These are phyloP conservation scores for Daboia siamensis DNA, from an alignment of 2,113 vertebrate genomes.

Conservation along the genomic window DNA sequence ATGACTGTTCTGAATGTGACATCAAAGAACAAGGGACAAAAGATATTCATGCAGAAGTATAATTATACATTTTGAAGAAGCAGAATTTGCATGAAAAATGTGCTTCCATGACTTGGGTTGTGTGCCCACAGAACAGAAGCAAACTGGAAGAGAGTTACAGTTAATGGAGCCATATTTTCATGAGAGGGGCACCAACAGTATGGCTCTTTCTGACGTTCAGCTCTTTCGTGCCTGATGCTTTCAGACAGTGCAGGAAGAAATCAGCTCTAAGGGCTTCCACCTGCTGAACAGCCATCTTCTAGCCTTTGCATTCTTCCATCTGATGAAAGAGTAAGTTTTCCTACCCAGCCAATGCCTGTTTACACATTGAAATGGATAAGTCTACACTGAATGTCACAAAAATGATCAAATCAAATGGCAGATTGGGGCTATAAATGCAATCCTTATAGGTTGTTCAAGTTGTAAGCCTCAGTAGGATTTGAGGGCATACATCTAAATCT, in stretches of 20 bases:
- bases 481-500: background rate
- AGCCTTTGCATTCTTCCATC: background rate
- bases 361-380: background rate
- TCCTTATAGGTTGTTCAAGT: background rate
- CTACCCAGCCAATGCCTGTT: background rate
- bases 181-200: background rate
- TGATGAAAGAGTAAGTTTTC: background rate
- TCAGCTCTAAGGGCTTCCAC: background rate
- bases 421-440: background rate
- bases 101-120: background rate
- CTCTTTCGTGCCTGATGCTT: background rate
- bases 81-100: background rate
- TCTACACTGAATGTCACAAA: background rate
- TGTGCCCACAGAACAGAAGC: background rate
- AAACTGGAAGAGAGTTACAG: background rate
- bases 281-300: background rate
- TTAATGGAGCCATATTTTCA: background rate
- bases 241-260: background rate
- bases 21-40: conserved; percentile 45
- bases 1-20: conserved; percentile 52
- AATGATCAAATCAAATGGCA: background rate
- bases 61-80: background rate
- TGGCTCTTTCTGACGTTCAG: background rate
- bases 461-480: background rate
- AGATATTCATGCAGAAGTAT: conserved; percentile 36